Evolutionary conservation across 2,888 invertebrate species (phyloP).

Genomic region (Rhodophaea formosa): DNA sequence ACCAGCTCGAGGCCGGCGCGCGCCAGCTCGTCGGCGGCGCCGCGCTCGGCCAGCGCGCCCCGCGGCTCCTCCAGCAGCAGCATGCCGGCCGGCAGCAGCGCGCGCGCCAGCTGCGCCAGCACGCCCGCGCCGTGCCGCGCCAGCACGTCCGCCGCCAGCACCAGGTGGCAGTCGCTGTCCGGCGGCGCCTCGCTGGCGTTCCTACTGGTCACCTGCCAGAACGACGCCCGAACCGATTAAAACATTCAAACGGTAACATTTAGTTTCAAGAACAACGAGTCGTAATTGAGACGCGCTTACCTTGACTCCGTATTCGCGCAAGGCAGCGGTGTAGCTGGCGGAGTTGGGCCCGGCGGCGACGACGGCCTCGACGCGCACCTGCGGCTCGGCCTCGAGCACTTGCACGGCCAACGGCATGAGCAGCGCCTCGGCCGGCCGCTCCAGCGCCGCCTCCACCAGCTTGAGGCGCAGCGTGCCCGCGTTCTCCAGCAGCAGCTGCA

Average conservation of each 20-base stretch:
- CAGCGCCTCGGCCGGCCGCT: slow-evolving; percentile 84
- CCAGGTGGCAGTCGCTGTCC: slow-evolving; percentile 85
- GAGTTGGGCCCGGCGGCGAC: slow-evolving; percentile 40
- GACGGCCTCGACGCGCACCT: slow-evolving; percentile 80
- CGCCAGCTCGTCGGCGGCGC: slow-evolving; percentile 53
- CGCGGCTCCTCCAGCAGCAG: slow-evolving; percentile 86
- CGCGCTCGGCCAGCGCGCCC: slow-evolving; percentile 63
- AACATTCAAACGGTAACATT: no score
- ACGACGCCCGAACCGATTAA: no score
- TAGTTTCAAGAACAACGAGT: no score
- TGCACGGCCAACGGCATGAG: slow-evolving; percentile 82
- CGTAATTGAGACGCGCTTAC: slow-evolving; percentile 36
- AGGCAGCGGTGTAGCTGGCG: slow-evolving; percentile 70
- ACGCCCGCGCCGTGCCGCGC: slow-evolving; percentile 75
- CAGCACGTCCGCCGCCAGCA: slow-evolving; percentile 84
- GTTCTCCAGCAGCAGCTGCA: slow-evolving; percentile 91
- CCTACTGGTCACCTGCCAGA: slow-evolving; percentile 62
- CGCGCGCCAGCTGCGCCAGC: slow-evolving; percentile 81
- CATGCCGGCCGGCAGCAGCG: slow-evolving; percentile 86
- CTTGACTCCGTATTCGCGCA: slow-evolving; percentile 84
- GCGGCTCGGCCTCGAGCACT: slow-evolving; percentile 87
- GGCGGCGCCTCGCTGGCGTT: slow-evolving; percentile 81
- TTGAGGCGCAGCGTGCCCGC: slow-evolving; percentile 86
- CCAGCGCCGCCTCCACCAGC: slow-evolving; percentile 84
- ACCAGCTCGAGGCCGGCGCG: slow-evolving; percentile 55